Conservation (phyloP, 2,113 vertebrate genomes). For the Anguilla rostrata region DNA sequence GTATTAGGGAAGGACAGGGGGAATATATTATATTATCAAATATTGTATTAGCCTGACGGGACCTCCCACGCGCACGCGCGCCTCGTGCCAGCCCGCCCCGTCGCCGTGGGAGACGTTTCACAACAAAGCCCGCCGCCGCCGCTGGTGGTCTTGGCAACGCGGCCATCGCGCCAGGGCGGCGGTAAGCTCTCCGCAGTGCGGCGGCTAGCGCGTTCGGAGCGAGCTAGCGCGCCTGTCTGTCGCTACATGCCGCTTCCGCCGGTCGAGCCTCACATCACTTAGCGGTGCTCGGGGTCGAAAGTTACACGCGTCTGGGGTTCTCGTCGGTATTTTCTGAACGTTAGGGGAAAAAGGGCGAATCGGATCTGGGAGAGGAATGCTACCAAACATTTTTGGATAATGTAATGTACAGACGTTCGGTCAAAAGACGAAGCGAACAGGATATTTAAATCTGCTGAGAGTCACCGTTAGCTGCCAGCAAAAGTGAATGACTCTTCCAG, state of each 20-base stretch:
- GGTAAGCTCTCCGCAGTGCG: not conserved
- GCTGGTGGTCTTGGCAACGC: slow-evolving; percentile 54
- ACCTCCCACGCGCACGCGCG: not conserved
- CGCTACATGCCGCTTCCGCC: too few relatives aligned
- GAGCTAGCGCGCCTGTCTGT: not conserved
- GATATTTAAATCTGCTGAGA: not conserved
- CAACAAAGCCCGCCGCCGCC: not conserved
- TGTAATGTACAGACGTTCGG: not conserved
- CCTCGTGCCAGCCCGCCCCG: not conserved
- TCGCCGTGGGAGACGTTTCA: not conserved
- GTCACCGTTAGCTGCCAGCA: not conserved
- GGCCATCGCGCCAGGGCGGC: not conserved
- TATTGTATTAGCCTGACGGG: not conserved
- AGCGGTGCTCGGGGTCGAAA: too few relatives aligned
- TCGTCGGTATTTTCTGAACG: too few relatives aligned
- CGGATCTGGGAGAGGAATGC: not conserved
- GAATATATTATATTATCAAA: slow-evolving; percentile 7
- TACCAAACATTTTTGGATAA: not conserved
- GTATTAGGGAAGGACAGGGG: slow-evolving; percentile 14
- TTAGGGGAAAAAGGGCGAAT: not conserved
- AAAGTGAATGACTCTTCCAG: not conserved
- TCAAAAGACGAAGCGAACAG: not conserved
- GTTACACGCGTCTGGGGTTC: not conserved
- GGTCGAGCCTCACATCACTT: not conserved
- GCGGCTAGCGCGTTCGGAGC: not conserved